These are phyloP conservation scores for Danio rerio DNA, from an alignment of 2,113 vertebrate species.

Conservation along the genomic window DNA sequence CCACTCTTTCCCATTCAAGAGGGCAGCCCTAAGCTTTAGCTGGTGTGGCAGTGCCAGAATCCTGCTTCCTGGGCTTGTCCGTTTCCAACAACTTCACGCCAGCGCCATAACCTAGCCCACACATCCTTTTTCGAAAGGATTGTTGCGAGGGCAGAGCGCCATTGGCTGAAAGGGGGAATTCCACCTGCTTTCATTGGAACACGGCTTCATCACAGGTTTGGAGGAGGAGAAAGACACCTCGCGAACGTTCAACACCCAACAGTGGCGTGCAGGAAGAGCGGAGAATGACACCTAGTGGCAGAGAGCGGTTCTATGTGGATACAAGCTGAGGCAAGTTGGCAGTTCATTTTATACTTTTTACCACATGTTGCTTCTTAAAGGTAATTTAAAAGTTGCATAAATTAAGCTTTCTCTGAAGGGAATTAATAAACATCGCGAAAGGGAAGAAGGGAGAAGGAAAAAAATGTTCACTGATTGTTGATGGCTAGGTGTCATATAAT, in stretches of 20 bases:
- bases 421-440: too few relatives aligned
- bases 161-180: slow-evolving; percentile 74
- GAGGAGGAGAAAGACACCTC: slow-evolving; percentile 61
- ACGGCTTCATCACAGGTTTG: slow-evolving; percentile 63
- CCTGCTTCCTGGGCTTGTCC: slow-evolving; percentile 58
- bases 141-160: slow-evolving; percentile 52
- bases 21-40: slow-evolving; percentile 26
- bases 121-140: slow-evolving; percentile 50
- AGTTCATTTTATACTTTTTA: background rate
- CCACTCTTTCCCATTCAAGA: slow-evolving; percentile 18
- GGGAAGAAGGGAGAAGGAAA: too few relatives aligned
- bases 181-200: slow-evolving; percentile 80
- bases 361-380: background rate
- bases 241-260: slow-evolving; percentile 40
- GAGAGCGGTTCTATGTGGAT: background rate
- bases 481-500: too few relatives aligned
- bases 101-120: slow-evolving; percentile 65
- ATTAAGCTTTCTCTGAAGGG: too few relatives aligned
- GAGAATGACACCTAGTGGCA: slow-evolving; percentile 15
- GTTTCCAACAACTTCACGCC: slow-evolving; percentile 66
- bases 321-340: background rate
- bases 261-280: background rate
- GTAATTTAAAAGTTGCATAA: background rate
- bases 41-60: slow-evolving; percentile 1
- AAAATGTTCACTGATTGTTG: too few relatives aligned